These are phyloP conservation scores for Leptopilina syphax DNA, from an alignment of 2,888 invertebrate species.

Conservation along the genomic window DNA sequence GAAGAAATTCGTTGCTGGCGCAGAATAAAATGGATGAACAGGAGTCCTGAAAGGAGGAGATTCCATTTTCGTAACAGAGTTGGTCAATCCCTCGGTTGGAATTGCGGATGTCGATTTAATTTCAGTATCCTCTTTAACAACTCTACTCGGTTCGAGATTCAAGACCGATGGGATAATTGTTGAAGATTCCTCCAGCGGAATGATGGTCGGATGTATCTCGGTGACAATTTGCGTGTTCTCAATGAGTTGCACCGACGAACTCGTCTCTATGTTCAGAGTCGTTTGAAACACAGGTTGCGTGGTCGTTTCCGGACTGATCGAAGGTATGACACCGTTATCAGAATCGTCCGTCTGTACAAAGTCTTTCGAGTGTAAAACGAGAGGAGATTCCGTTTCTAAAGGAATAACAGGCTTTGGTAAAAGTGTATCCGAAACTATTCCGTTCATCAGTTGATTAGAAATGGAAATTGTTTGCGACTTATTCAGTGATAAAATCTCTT, in stretches of 20 bases:
- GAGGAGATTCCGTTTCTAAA: constrained; percentile 44
- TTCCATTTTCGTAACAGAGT: constrained; percentile 55
- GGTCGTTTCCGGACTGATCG: constrained; percentile 51
- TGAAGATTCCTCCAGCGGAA: constrained; percentile 52
- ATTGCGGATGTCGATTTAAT: constrained; percentile 61
- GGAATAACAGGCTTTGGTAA: constrained; percentile 55
- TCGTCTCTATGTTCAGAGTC: constrained; percentile 71
- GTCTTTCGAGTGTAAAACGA: not conserved
- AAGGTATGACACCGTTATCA: constrained; percentile 17
- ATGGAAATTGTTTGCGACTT: not conserved
- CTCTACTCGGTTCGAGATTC: constrained; percentile 63
- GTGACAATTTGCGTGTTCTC: constrained; percentile 65
- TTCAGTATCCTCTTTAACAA: constrained; percentile 52
- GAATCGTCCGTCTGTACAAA: not conserved
- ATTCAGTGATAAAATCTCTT: not conserved
- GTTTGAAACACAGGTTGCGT: constrained; percentile 58
- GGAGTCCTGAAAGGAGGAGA: constrained; percentile 48
- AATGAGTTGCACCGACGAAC: constrained; percentile 71
- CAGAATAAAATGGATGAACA: constrained; percentile 44
- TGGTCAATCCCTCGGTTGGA: constrained; percentile 75
- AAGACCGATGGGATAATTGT: constrained; percentile 47
- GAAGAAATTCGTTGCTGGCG: constrained; percentile 63
- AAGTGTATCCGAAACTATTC: constrained; percentile 44
- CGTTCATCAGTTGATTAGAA: constrained; percentile 49
- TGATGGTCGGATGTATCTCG: constrained; percentile 60